Evolutionary conservation across 2,888 invertebrate species (phyloP), one percentile per base, ranked within the genome.

Genomic region (Neoascia interrupta): DNA sequence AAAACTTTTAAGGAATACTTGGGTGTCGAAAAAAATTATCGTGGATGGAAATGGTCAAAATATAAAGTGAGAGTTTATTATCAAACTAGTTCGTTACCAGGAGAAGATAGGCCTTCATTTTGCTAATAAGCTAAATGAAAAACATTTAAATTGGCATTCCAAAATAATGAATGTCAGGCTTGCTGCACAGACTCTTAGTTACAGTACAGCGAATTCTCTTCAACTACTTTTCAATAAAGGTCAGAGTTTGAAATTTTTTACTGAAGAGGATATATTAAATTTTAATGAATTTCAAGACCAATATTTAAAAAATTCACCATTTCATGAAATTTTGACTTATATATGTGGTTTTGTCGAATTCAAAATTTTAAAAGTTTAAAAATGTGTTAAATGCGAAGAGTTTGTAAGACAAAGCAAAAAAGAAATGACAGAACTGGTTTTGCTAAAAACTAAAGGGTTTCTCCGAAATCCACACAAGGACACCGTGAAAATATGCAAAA

Each of bases 111-210:
- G 54, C 1, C 41, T 31, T 8, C 39, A 56, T 3, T 56, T 56
- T 18, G 28, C 41, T 0, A 56, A 56, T 2, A 28, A 56, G n/a
- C n/a, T 28, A 6, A 28, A 18, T 11, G 8, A 11, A 1, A 23
- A 8, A 3, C 34, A 60, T n/a, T 6, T 34, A 6, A 41, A 43
- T 5, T 43, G 31, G 31, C 18, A 58, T 6, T 31, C 21, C 1
- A 49, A 49, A 18, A 11, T 13, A 2, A 51, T 51, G 31, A 19
- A 58, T 15, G 31, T 43, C 3, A 41, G n/a, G 1, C 41, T 56
- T n/a, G 31, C 28, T 3, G 56, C 41, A 1, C 41, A 41, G 11
- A 54, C 41, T 10, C 28, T 56, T 6, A 56, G 54, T 28, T 39
- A 41, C 23, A 56, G 18, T 3, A 56, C 19, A 1, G 28, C 41